Evolutionary conservation across 2,888 invertebrate species (phyloP), one percentile per base, ranked within the genome.

Genomic region (Hermaeophaga mercurialis): DNA sequence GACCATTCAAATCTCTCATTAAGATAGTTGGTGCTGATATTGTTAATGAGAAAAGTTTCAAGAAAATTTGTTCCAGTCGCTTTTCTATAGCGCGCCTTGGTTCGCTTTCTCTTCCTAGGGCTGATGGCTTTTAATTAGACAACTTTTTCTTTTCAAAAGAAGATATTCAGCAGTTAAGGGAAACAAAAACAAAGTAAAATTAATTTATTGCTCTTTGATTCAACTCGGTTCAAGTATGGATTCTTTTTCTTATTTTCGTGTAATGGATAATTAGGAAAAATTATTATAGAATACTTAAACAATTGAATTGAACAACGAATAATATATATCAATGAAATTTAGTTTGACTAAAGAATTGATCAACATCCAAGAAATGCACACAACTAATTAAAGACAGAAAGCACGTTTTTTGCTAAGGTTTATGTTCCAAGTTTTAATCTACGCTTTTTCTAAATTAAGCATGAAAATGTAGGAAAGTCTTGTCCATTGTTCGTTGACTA

Each of bases 31-130:
- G n/a, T 53, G 46, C 50, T 48, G 60, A 60, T 60, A 60, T 52
- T 38, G 55, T 57, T 60, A 60, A 60, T 60, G 57, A 60, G 60
- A 54, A 60, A 60, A 60, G 57, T 60, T 60, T 60, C 52, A 60
- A 54, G 60, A 57, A 60, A 58, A 60, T 58, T 60, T 47, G 54
- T 57, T 54, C 50, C 50, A 52, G 48, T 56, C 60, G 50, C 47
- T 60, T 50, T n/a, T 54, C 44, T 47, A 54, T 57, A 41, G 43
- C 18, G 11, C 19, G 14, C 17, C 38, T 38, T 15, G 54, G 28
- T 36, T 36, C 38, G 34, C 47, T 45, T 45, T 43, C 52, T 47
- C 44, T 22, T 47, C 31, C 39, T 43, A 53, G 14, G 18, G 28
- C 43, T 18, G 44, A 36, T 33, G 12, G 24, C 50, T 44, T 58